Evolutionary conservation across 2,113 vertebrate species (phyloP).

Genomic region (Tiliqua scincoides): DNA sequence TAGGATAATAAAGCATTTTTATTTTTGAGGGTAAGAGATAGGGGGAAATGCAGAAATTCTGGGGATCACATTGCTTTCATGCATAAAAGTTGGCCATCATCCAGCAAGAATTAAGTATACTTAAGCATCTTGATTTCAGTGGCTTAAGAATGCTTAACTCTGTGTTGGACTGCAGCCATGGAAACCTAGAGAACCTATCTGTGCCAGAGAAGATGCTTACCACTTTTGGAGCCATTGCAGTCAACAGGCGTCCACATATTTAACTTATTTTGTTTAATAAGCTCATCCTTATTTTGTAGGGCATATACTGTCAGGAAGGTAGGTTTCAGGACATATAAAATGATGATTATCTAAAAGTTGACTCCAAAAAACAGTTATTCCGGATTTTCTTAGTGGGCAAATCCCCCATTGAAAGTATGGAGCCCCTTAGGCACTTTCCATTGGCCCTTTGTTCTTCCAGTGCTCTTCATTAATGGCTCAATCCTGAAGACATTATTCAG

Average conservation of each 20-base stretch:
- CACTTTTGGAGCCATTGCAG: conserved; percentile 1
- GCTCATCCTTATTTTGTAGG: conserved; percentile 27
- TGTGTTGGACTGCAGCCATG: neutral
- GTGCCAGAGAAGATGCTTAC: conserved; percentile 44
- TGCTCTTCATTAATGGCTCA: conserved; percentile 64
- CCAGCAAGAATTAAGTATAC: conserved; percentile 10
- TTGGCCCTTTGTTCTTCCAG: conserved; percentile 60
- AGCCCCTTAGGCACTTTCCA: conserved; percentile 60
- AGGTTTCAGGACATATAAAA: conserved; percentile 50
- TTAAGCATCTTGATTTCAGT: conserved; percentile 21
- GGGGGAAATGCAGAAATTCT: conserved; percentile 42
- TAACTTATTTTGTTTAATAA: conserved; percentile 35
- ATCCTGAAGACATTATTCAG: conserved; percentile 65
- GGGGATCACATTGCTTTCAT: conserved; percentile 16
- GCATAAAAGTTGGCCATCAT: conserved; percentile 26
- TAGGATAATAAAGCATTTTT: neutral
- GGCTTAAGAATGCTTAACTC: neutral
- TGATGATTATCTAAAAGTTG: conserved; percentile 56
- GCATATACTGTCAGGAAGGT: conserved; percentile 32
- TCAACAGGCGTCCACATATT: neutral
- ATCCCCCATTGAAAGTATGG: conserved; percentile 65
- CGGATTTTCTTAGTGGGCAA: conserved; percentile 60
- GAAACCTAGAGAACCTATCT: conserved; percentile 39
- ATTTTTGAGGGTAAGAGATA: conserved; percentile 42
- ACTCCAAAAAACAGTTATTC: conserved; percentile 33